Evolutionary conservation across 2,113 vertebrate genomes (phyloP), one percentile per base, ranked within the genome.

Genomic region (Brienomyrus longianalis): DNA sequence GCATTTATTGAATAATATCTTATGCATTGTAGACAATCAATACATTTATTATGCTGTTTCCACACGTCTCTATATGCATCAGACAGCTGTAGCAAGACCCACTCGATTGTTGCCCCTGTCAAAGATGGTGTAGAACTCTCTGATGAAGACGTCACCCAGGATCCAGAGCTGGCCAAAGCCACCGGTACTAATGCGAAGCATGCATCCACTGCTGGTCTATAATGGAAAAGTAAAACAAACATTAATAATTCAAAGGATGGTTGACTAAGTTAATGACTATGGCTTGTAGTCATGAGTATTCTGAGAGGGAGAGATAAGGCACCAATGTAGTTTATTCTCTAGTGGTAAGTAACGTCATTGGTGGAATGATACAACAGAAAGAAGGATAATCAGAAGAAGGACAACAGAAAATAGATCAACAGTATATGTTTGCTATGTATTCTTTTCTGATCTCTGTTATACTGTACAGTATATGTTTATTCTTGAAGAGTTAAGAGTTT

Each of bases 131-230:
- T 84, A 84, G 45, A 47, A 84, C 21, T 84, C 45, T 84, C 83
- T 45, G 83, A 84, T 84, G 45, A 84, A 84, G 83, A 84, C 83
- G 9, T 80, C 74, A 80, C 74, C 74, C 35, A 80, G 74, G 74
- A 80, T 80, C 74, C 74, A 80, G 5, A 74, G 93, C 80, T 91
- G 90, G 0, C 10, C 0, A 48, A 10, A n/a, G 21, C 93, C 92
- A 50, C 92, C 93, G 59, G 89, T 88, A 3, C 92, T 91, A 83
- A 95, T 95, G 80, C 94, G 94, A 83, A 91, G 93, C 50, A 0
- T 52, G 91, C 94, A 94, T 45, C 91, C 83, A 17, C 15, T 52
- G 51, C 15, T 17, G 1, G 4, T 70, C 70, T 74, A 17, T 31
- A 35, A 74, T 13, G 70, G 31, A 35, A 74, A 74, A 74, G 70